Percentiles rank a stretch among this genome's conserved stretches.
Evolutionary conservation across 2,113 vertebrate species (phyloP).

Genomic region (Corynorhinus townsendii): DNA sequence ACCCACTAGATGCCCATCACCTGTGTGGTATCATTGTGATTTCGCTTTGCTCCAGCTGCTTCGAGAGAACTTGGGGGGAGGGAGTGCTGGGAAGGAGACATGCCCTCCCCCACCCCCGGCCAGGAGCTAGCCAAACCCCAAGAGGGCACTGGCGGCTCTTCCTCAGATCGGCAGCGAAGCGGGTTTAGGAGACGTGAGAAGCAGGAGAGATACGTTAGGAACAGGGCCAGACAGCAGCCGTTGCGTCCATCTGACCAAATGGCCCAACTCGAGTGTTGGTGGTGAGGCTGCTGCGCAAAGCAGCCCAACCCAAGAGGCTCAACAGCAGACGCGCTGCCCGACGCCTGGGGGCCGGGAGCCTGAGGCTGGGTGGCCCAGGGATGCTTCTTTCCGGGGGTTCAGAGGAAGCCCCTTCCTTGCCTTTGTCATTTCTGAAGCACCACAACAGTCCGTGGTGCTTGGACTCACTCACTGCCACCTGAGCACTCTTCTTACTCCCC

Average conservation of each 20-base stretch:
- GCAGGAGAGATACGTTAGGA: too few species aligned
- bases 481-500: rapidly evolving
- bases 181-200: neutral
- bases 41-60: neutral
- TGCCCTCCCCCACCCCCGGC: too few species aligned
- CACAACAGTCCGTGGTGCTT: too few species aligned
- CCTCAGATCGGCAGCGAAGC: rapidly evolving
- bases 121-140: neutral
- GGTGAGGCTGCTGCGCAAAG: neutral
- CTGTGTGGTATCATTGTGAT: rapidly evolving
- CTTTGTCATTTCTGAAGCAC: neutral
- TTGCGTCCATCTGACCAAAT: neutral
- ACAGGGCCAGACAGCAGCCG: neutral
- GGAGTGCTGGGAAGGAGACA: rapidly evolving
- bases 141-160: neutral
- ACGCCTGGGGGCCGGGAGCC: neutral
- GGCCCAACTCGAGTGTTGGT: rapidly evolving
- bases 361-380: neutral
- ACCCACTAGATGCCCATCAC: neutral
- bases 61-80: neutral
- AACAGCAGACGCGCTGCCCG: neutral
- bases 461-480: rapidly evolving
- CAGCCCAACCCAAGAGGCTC: rapidly evolving
- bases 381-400: neutral
- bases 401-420: neutral